Percentiles rank a stretch among this genome's conserved stretches.
Conservation (phyloP, 1,140 invertebrate genomes). For the Brachionus rotundiformis region DNA sequence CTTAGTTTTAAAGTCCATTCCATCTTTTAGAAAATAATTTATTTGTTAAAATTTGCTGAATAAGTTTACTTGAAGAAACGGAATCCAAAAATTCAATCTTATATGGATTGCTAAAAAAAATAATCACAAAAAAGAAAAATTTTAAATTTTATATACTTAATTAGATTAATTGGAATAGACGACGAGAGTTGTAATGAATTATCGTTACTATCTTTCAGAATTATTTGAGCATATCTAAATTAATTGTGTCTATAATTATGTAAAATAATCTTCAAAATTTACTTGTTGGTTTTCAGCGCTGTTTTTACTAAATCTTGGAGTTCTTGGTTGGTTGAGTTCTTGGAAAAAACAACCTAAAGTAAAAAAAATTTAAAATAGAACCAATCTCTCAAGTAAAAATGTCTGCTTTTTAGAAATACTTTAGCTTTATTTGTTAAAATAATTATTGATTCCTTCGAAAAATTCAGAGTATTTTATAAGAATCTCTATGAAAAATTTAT, state of each 20-base stretch:
- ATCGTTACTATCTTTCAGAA: constrained; percentile 16
- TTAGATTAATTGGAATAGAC: background rate
- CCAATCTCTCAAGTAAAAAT: background rate
- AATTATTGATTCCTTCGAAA: too few relatives aligned
- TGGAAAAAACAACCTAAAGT: constrained; percentile 25
- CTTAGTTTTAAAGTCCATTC: background rate
- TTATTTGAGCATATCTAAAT: background rate
- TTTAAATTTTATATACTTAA: background rate
- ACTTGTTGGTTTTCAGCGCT: background rate
- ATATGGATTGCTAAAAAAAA: constrained; percentile 1
- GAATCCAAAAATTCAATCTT: background rate
- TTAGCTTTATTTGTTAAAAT: background rate
- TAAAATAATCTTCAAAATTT: too few relatives aligned
- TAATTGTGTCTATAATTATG: too few relatives aligned
- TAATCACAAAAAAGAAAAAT: background rate
- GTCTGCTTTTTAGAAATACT: background rate
- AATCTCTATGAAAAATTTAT: too few relatives aligned
- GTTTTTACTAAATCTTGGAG: constrained; percentile 16
- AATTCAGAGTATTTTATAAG: too few relatives aligned
- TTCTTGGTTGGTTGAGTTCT: constrained; percentile 21
- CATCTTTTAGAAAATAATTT: background rate
- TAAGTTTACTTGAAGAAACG: background rate
- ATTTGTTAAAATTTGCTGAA: background rate
- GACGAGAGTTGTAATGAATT: background rate
- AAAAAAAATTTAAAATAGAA: background rate